Evolutionary conservation across 2,797 vertebrate species (phyloP), one percentile per base, ranked within the genome.

Genomic region (Poeciliopsis turneri): DNA sequence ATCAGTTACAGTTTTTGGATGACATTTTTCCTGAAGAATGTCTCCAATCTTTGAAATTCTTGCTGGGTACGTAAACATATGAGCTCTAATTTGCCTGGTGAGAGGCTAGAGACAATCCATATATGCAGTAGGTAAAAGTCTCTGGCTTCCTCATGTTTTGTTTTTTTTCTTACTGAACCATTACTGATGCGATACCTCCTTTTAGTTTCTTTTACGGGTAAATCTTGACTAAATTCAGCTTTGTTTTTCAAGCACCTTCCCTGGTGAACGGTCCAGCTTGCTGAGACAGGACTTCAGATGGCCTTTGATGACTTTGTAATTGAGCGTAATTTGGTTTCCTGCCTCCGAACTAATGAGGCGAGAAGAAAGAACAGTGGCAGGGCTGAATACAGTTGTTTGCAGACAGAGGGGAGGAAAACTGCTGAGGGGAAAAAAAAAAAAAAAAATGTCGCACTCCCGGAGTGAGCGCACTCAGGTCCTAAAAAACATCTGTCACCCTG

Each of bases 271-370:
- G 86, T 53, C 77, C 80, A 64, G 84, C 90, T 82, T 94, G 93
- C 93, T 95, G 94, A 94, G 91, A 89, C 89, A 89, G 92, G 89
- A 92, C 92, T 95, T 93, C 92, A 87, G 92, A 84, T 93, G 93
- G 92, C 91, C 94, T 95, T 91, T 94, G 93, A 93, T 93, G 94
- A 94, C 92, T 94, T 92, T 88, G 92, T 94, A 95, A 95, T 95
- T 95, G 92, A 94, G 88, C 64, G 73, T 95, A 94, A 95, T 96
- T 95, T 95, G 92, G 93, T 94, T 96, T 93, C 90, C 93, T 95
- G 94, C 93, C 89, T 93, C 89, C 77, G 78, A 95, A 91, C 93
- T 96, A 96, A 95, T 95, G 95, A 95, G 94, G 92, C 90, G 88
- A 89, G 92, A 85, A 92, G 88, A 93, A 84, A 81, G 89, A 87